phyloP scores from a whole-genome alignment of 2,113 vertebrate species.

The Ahaetulla prasina region DNA sequence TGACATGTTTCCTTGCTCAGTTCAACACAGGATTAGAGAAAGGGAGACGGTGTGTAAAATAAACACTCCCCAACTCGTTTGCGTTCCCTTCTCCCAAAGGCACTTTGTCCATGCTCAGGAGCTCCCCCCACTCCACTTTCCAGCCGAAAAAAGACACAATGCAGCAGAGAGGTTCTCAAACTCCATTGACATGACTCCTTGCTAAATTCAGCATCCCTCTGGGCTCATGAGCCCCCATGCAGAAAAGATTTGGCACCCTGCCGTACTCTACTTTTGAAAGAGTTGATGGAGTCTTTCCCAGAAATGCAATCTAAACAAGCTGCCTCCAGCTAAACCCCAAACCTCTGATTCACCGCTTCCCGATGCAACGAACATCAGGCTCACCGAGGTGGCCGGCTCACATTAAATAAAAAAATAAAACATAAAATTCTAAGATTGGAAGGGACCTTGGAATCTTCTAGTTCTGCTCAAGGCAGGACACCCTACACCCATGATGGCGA shows the following conservation, averaged over 20 bases:
- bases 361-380: not conserved
- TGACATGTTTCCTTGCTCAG: not conserved
- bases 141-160: not conserved
- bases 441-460: too few relatives aligned
- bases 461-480: too few relatives aligned
- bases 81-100: not conserved
- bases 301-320: not conserved
- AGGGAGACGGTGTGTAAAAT: not conserved
- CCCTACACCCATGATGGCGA: too few relatives aligned
- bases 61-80: not conserved
- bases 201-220: not conserved
- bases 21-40: not conserved
- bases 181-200: not conserved
- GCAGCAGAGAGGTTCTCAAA: not conserved
- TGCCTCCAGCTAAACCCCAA: not conserved
- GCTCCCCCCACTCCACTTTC: accelerated
- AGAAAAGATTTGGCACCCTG: not conserved
- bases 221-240: not conserved
- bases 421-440: too few relatives aligned
- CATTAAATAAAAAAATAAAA: too few relatives aligned
- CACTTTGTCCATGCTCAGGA: not conserved
- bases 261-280: not conserved
- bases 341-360: not conserved
- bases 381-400: not conserved
- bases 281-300: not conserved